Conservation (phyloP, 37 sponge, comb jelly and placozoan genomes). For the Axinella damicornis region DNA sequence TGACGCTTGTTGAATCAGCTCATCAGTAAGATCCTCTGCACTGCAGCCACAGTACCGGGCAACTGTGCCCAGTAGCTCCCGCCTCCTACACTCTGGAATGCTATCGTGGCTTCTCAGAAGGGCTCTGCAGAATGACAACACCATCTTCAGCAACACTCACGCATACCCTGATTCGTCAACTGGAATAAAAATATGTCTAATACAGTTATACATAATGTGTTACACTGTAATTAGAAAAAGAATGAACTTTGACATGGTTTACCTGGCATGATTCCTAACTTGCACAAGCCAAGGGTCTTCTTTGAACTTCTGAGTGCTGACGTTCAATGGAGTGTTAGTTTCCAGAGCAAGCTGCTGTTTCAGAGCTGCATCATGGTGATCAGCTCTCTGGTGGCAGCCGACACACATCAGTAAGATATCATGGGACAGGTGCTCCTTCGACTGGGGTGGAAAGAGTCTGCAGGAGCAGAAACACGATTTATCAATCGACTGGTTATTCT, state of each 20-base stretch:
- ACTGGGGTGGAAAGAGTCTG: constrained; percentile 64
- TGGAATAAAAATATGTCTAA: too few species aligned
- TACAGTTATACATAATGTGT: too few species aligned
- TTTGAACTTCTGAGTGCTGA: constrained; percentile 7
- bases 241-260: too few species aligned
- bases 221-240: too few species aligned
- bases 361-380: constrained; percentile 31
- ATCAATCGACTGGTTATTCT: too few species aligned
- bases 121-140: constrained; percentile 35
- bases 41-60: constrained; percentile 36
- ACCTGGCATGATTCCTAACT: constrained; percentile 66
- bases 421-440: constrained; percentile 84
- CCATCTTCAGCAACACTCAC: too few species aligned
- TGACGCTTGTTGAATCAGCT: constrained; percentile 49
- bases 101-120: constrained; percentile 18
- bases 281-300: constrained; percentile 31
- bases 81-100: constrained; percentile 42
- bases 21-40: constrained; percentile 52
- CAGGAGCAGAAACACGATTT: neutral
- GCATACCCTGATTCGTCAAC: too few species aligned
- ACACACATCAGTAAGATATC: constrained; percentile 84
- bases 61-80: constrained; percentile 39
- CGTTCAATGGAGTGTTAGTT: constrained; percentile 36
- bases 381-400: constrained; percentile 71
- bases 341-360: constrained; percentile 36